Evolutionary conservation across 2,113 vertebrate genomes (phyloP), one percentile per base, ranked within the genome.

Genomic region (Siniperca chuatsi): DNA sequence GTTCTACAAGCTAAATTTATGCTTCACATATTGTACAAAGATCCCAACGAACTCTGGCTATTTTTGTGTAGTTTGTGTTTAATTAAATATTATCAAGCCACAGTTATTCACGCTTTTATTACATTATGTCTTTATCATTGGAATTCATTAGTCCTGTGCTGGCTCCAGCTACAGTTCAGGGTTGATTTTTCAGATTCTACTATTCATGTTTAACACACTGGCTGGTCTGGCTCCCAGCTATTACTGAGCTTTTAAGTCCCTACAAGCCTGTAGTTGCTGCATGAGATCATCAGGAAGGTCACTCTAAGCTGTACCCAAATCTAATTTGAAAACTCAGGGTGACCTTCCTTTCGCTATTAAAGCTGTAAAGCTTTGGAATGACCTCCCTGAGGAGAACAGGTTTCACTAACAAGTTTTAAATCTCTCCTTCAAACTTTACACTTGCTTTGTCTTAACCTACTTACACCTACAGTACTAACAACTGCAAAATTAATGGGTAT

Each of bases 271-370:
- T 2, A n/a, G 84, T 78, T 90, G 69, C 68, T 90, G 80, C 75
- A 66, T 81, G 69, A 88, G 85, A 89, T 88, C 83, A 80, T 82
- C n/a, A 29, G 54, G 71, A 84, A 89, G 89, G 89, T 89, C 85
- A 84, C 54, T 88, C 75, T 62, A 82, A 75, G 81, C 83, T 84
- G 85, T 84, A 82, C 78, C 79, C 60, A 87, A 91, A 85, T 88
- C 66, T 89, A 89, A 92, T 91, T 85, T 86, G 75, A 91, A 88
- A 88, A 83, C 70, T 78, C 67, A 44, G 79, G 77, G 79, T 86
- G 85, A 92, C 85, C 83, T 90, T 89, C 81, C 82, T 71, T 77
- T 86, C 4, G 8, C 68, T 83, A 68, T 90, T 81, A 89, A 74
- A 75, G 67, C 81, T 81, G 61, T 54, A 50, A 64, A 86, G 81